phyloP scores from a whole-genome alignment of 2,113 vertebrate species.

The Hydrochoerus hydrochaeris region DNA sequence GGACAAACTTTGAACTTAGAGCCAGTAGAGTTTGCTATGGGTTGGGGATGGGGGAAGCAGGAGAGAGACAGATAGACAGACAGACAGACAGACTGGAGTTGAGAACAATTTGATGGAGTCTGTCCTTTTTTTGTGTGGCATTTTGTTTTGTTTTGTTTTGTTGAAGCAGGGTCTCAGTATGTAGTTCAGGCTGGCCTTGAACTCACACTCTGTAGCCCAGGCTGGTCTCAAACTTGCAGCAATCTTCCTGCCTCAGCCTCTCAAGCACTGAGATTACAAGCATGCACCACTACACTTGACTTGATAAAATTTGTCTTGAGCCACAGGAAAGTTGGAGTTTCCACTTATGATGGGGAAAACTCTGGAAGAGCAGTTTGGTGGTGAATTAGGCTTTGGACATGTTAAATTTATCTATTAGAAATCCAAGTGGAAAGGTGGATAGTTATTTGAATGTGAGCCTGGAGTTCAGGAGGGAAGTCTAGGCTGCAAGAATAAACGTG shows the following conservation, averaged over 20 bases:
- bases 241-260: neutral
- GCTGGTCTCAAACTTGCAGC: neutral
- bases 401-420: neutral
- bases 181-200: neutral
- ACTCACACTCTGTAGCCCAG: neutral
- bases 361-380: neutral
- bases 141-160: neutral
- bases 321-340: neutral
- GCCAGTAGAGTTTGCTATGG: neutral
- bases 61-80: too few relatives aligned
- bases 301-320: neutral
- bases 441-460: neutral
- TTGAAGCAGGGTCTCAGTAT: neutral
- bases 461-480: neutral
- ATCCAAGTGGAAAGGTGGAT: neutral
- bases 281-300: neutral
- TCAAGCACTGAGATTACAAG: neutral
- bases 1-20: conserved; percentile 15
- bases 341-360: neutral
- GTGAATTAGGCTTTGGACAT: neutral
- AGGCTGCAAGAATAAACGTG: neutral
- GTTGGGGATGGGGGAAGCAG: neutral
- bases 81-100: neutral
- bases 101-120: conserved; percentile 11
- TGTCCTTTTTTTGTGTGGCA: neutral